These are phyloP conservation scores for Drosophila triauraria DNA, from an alignment of 1,140 invertebrate species.

Conservation along the genomic window DNA sequence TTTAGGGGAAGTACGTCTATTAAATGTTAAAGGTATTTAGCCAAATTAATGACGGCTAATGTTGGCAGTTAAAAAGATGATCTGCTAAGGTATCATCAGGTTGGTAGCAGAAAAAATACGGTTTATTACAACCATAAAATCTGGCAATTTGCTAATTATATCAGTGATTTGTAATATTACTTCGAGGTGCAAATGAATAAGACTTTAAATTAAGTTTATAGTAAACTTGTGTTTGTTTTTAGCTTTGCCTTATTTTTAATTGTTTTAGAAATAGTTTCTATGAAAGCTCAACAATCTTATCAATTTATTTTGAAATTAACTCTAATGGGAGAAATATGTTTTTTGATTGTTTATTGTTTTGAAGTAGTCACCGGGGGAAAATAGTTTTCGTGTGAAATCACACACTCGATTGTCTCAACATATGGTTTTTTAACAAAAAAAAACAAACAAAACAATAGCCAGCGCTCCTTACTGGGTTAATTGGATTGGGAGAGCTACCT, in stretches of 20 bases:
- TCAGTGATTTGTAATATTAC: background rate
- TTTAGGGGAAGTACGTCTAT: conserved; percentile 17
- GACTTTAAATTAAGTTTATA: background rate
- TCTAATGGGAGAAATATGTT: conserved; percentile 25
- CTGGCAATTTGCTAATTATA: background rate
- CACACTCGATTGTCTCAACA: conserved; percentile 22
- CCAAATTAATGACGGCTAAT: conserved; percentile 10
- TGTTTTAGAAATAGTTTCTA: background rate
- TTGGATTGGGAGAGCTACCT: conserved; percentile 25
- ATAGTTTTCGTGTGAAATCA: conserved; percentile 34
- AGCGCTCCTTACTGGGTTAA: conserved; percentile 23
- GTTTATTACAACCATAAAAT: background rate
- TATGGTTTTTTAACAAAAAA: conserved; percentile 11
- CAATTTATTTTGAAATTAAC: conserved; percentile 4
- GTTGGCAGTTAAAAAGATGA: background rate
- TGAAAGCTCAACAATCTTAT: background rate
- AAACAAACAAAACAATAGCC: conserved; percentile 23
- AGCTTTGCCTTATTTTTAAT: background rate
- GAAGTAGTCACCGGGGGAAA: background rate
- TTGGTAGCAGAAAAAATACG: background rate
- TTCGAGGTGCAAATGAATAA: background rate
- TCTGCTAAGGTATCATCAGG: background rate
- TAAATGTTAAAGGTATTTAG: conserved; percentile 26
- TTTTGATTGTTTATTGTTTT: conserved; percentile 11
- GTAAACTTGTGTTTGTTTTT: background rate